Evolutionary conservation across 1,140 invertebrate species (phyloP), one percentile per base, ranked within the genome.

Genomic region (Bactericera cockerelli): DNA sequence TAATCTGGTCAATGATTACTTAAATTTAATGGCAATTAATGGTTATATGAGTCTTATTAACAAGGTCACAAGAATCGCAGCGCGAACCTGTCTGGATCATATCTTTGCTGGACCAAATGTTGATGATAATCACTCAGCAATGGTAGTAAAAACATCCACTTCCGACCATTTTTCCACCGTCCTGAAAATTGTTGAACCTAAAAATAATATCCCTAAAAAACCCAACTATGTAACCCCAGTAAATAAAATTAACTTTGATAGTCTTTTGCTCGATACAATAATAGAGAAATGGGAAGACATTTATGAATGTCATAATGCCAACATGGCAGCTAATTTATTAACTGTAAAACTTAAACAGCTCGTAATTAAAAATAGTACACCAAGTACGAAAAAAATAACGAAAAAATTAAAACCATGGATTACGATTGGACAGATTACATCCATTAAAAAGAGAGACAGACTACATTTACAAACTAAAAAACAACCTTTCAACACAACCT

Each of bases 391-490:
- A n/a, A 49, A 16, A 49, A 6, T n/a, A 6, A 6, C 42, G n/a
- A 10, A 4, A 49, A 49, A 49, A 49, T n/a, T 49, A 6, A 49
- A 49, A 22, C 42, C 42, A 6, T 49, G 42, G 42, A 49, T 49
- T 49, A 49, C 42, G 19, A 6, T n/a, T 6, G 42, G 42, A 49
- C 22, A 10, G 19, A 49, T 49, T 8, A 6, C 4, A 10, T 49
- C 42, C n/a, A 49, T 49, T 8, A 49, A 49, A 49, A 49, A 49
- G 19, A 49, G 42, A 49, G 42, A 49, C 22, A 49, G 19, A 49
- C 42, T 49, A 4, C 42, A 49, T 16, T 19, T 49, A 16, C 42
- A 10, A 4, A n/a, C 42, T 10, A 49, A 49, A 49, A 49, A 49
- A 6, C 42, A 49, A 49, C 42, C 42, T 4, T 49, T 49, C n/a